Percentiles rank a stretch among this genome's conserved stretches.
Conservation (phyloP, 2,888 invertebrate genomes). For the Phaonia tiefii region DNA sequence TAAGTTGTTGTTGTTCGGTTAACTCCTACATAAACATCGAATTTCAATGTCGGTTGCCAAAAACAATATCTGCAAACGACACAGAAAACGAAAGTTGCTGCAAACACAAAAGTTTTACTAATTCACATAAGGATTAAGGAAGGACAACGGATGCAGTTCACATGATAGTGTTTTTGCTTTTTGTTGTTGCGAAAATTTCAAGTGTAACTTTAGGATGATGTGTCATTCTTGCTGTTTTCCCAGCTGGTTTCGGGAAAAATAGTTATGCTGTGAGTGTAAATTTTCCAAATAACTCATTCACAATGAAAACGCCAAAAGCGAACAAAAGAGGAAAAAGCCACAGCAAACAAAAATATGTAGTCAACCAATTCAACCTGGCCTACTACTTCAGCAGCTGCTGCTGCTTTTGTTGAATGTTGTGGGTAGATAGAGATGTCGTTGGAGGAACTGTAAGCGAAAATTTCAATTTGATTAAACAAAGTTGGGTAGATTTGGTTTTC, state of each 20-base stretch:
- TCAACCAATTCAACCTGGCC: constrained; percentile 19
- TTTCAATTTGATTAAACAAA: not conserved
- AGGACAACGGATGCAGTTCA: not conserved
- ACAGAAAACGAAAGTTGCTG: constrained; percentile 12
- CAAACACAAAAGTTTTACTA: not conserved
- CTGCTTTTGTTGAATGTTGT: constrained; percentile 23
- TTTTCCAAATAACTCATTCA: not conserved
- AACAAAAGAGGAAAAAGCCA: not conserved
- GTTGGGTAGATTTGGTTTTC: no score
- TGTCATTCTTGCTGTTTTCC: not conserved
- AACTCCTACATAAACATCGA: constrained; percentile 51
- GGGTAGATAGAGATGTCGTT: not conserved
- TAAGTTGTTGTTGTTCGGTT: not conserved
- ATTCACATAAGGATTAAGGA: not conserved
- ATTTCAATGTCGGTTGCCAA: constrained; percentile 41
- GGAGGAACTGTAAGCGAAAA: not conserved
- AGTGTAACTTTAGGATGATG: not conserved
- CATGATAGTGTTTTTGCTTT: no score
- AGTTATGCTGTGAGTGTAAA: not conserved
- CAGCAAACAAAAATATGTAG: not conserved
- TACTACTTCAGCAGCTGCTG: no score
- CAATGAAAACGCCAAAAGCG: constrained; percentile 1
- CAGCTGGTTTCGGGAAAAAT: not conserved
- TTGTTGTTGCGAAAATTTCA: not conserved
- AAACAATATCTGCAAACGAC: not conserved